A percentile compares a stretch with the other conserved stretches of the same genome.
These are phyloP conservation scores for Pseudorectes ferrugineus DNA, from an alignment of 2,113 vertebrate genomes.

Conservation along the genomic window DNA sequence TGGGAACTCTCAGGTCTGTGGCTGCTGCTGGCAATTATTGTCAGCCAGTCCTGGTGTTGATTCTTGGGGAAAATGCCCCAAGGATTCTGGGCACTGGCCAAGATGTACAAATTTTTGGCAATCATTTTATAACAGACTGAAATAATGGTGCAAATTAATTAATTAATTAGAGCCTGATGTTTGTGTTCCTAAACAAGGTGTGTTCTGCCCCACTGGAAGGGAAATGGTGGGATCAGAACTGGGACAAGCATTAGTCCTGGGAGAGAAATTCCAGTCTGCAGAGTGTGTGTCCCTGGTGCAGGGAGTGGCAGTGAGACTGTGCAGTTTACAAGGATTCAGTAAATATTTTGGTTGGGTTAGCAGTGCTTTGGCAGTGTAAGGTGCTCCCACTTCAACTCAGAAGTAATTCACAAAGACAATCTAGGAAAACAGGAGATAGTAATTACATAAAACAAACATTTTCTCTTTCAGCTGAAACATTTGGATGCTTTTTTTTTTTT, in stretches of 20 bases:
- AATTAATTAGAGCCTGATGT: not conserved
- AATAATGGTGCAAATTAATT: not conserved
- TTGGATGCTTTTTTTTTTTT: not conserved
- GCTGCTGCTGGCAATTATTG: not conserved
- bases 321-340: not conserved
- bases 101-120: not conserved
- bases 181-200: not conserved
- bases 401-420: not conserved
- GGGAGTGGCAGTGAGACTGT: not conserved
- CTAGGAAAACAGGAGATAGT: not conserved
- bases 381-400: not conserved
- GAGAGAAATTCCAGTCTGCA: not conserved
- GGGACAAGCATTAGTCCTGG: not conserved
- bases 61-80: not conserved
- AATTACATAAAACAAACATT: not conserved
- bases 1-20: not conserved
- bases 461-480: not conserved
- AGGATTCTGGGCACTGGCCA: not conserved
- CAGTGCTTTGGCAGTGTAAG: not conserved
- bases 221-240: not conserved
- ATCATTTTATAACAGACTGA: not conserved
- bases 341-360: not conserved
- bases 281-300: rapidly evolving
- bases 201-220: not conserved
- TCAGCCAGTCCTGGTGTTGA: not conserved